Conservation (phyloP, 2,888 invertebrate species). For the Lamellibrachia satsuma region DNA sequence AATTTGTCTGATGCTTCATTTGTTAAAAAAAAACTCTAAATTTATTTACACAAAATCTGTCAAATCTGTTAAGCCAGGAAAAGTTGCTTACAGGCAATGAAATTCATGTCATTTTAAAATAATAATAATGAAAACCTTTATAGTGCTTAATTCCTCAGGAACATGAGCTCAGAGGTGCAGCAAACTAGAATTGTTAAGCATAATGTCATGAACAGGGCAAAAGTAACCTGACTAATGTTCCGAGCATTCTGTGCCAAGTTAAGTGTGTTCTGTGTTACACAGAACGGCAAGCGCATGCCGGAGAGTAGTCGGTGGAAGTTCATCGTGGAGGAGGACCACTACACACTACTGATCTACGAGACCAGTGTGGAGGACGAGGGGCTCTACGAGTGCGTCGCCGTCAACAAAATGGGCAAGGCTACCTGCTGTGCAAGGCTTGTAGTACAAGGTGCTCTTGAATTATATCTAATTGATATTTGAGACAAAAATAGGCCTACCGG, state of each 20-base stretch:
- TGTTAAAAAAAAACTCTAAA: too few relatives aligned
- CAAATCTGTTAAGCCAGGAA: not conserved
- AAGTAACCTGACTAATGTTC: too few relatives aligned
- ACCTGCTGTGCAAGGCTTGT: conserved; percentile 86
- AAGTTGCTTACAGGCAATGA: not conserved
- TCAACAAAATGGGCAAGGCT: conserved; percentile 88
- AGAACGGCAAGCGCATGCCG: conserved; percentile 43
- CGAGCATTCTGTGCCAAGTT: not conserved
- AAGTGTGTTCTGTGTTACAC: not conserved
- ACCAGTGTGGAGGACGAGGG: conserved; percentile 81
- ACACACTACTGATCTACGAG: conserved; percentile 59
- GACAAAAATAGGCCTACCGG: too few relatives aligned
- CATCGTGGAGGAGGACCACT: conserved; percentile 74
- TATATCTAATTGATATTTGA: not conserved
- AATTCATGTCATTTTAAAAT: not conserved
- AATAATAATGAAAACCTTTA: not conserved
- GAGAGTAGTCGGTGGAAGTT: conserved; percentile 62
- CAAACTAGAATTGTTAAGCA: too few relatives aligned
- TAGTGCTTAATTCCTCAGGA: too few relatives aligned
- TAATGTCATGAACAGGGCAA: too few relatives aligned
- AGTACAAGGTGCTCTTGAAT: conserved; percentile 68
- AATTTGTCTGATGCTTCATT: too few relatives aligned
- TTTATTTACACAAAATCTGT: too few relatives aligned
- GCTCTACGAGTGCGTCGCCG: conserved; percentile 82
- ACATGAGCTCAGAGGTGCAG: too few relatives aligned